These are phyloP conservation scores for Calephelis virginiensis DNA, from an alignment of 1,140 invertebrate species.

Conservation along the genomic window DNA sequence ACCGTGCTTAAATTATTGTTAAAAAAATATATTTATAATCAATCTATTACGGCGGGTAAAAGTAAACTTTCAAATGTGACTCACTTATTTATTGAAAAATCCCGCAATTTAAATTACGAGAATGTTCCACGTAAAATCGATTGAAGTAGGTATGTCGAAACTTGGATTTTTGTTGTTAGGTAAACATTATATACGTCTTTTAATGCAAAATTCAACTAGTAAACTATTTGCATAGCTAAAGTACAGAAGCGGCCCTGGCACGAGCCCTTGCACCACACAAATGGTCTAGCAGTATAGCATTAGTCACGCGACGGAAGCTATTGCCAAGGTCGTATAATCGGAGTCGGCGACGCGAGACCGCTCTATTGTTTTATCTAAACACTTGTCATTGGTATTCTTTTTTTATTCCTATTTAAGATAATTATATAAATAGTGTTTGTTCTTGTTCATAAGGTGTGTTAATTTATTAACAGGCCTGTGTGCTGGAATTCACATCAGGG, in stretches of 20 bases:
- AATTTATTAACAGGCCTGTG: neutral
- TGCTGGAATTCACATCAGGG: no score
- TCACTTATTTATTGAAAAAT: no score
- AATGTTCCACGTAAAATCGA: no score
- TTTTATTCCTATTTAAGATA: neutral
- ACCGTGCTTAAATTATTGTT: no score
- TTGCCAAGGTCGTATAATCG: slow-evolving; percentile 17
- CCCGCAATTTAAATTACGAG: no score
- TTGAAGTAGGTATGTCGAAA: no score
- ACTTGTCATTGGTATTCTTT: slow-evolving; percentile 16
- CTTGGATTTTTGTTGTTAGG: no score
- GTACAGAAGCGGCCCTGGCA: slow-evolving; percentile 2
- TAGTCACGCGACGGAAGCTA: slow-evolving; percentile 15
- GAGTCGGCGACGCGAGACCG: slow-evolving; percentile 10
- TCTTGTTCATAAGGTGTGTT: neutral
- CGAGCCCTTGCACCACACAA: slow-evolving; percentile 7
- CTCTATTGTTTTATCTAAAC: slow-evolving; percentile 18
- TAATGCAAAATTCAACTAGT: neutral
- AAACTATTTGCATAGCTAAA: neutral
- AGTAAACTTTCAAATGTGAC: no score
- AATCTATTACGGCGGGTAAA: no score
- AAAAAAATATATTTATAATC: accelerated
- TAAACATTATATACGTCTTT: no score
- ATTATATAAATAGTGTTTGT: slow-evolving; percentile 3
- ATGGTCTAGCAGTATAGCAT: slow-evolving; percentile 10